Conservation (phyloP, 2,113 vertebrate species). For the Lophura nycthemera region DNA sequence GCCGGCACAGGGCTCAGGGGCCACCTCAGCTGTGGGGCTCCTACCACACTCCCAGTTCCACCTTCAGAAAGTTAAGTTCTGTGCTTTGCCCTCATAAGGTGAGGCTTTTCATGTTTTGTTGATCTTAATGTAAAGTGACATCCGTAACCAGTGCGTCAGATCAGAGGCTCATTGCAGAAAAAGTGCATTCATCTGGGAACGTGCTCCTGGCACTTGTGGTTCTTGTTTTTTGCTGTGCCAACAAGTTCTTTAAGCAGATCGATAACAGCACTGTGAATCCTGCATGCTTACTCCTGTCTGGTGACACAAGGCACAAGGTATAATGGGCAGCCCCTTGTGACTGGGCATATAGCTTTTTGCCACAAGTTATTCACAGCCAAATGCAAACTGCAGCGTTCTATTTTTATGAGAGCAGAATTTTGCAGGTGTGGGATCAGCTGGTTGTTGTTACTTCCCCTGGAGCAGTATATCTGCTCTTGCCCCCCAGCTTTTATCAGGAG, state of each 20-base stretch:
- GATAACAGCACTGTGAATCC: not conserved
- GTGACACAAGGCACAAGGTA: not conserved
- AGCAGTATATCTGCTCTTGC: not conserved
- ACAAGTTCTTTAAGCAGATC: not conserved
- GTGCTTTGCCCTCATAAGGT: not conserved
- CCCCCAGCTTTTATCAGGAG: not conserved
- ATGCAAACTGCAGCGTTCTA: not conserved
- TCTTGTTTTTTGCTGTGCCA: fast-evolving
- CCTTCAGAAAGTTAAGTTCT: not conserved
- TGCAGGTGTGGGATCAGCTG: not conserved
- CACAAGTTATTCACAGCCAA: not conserved
- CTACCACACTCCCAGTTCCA: not conserved
- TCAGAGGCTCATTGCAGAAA: not conserved
- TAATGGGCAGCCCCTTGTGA: not conserved
- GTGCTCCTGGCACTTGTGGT: not conserved
- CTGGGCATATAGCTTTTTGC: not conserved
- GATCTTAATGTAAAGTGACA: not conserved
- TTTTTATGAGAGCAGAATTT: not conserved
- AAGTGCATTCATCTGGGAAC: not conserved
- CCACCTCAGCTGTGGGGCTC: not conserved
- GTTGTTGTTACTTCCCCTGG: not conserved
- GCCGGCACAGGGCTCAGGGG: not conserved
- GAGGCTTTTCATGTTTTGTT: not conserved
- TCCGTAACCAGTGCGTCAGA: fast-evolving
- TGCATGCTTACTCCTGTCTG: fast-evolving